Percentiles rank a stretch among this genome's conserved stretches.
phyloP scores from a whole-genome alignment of 2,888 invertebrate species.

The Mesoligia furuncula region DNA sequence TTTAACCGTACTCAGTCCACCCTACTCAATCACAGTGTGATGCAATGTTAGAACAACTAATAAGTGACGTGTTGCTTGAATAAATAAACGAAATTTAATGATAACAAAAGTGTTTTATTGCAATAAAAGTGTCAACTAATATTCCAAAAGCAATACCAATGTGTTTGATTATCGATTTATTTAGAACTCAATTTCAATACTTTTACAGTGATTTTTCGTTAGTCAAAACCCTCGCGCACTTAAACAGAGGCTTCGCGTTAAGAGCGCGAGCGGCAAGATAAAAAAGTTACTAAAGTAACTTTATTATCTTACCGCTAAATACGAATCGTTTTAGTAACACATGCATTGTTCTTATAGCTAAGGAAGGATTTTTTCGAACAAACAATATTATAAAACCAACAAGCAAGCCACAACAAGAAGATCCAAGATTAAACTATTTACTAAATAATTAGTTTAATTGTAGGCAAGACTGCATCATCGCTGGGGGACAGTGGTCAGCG shows the following conservation, averaged over 20 bases:
- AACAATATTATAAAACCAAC: neutral
- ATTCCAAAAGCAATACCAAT: constrained; percentile 3
- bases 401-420: no score
- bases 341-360: neutral
- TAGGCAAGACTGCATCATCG: neutral
- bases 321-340: neutral
- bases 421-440: neutral
- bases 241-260: neutral
- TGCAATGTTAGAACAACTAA: neutral
- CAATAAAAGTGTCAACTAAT: neutral
- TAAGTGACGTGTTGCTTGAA: neutral
- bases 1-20: no score
- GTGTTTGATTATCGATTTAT: neutral
- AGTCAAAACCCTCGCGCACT: neutral
- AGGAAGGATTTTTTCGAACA: no score
- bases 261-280: no score
- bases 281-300: no score
- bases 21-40: neutral
- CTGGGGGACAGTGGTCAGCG: neutral
- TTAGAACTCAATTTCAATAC: neutral
- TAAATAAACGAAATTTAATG: constrained; percentile 31
- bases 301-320: no score
- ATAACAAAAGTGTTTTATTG: constrained; percentile 30
- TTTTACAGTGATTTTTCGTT: neutral
- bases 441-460: neutral